phyloP scores from a whole-genome alignment of 2,888 invertebrate genomes.

The Agrotis clavis region DNA sequence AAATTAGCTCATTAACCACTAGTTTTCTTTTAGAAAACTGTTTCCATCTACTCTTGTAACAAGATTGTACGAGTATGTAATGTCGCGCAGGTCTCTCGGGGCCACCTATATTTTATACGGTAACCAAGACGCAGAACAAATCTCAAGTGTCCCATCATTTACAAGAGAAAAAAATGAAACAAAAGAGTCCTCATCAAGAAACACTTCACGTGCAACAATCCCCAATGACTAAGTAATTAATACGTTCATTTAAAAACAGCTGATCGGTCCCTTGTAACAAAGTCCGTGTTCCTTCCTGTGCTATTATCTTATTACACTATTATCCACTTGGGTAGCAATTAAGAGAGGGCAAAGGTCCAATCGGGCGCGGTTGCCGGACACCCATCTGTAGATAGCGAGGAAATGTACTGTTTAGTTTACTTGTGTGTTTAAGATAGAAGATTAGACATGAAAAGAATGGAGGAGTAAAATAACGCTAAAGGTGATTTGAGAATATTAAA shows the following conservation, averaged over 20 bases:
- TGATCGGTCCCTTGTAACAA: constrained; percentile 64
- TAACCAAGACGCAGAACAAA: constrained; percentile 11
- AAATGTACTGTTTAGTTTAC: constrained; percentile 39
- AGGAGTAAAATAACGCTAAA: neutral
- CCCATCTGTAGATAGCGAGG: constrained; percentile 46
- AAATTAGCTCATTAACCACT: too few species aligned
- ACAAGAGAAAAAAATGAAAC: neutral
- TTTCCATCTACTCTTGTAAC: neutral
- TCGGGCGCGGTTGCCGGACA: constrained; percentile 37
- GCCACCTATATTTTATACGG: constrained; percentile 4
- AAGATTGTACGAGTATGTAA: neutral
- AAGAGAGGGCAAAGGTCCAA: constrained; percentile 73
- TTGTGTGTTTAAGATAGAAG: constrained; percentile 13
- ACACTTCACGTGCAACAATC: constrained; percentile 21
- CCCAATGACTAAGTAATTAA: constrained; percentile 52
- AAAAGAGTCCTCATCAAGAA: constrained; percentile 16
- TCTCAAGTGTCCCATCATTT: neutral
- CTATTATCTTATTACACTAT: constrained; percentile 74
- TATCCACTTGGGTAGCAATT: constrained; percentile 80
- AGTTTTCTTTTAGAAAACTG: neutral
- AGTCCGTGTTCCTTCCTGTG: constrained; percentile 70
- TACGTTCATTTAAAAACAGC: constrained; percentile 66
- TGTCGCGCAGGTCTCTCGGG: too few species aligned
- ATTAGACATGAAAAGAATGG: neutral
- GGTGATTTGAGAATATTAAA: too few species aligned